Conservation (phyloP, 2,888 invertebrate species). For the Thymelicus sylvestris region DNA sequence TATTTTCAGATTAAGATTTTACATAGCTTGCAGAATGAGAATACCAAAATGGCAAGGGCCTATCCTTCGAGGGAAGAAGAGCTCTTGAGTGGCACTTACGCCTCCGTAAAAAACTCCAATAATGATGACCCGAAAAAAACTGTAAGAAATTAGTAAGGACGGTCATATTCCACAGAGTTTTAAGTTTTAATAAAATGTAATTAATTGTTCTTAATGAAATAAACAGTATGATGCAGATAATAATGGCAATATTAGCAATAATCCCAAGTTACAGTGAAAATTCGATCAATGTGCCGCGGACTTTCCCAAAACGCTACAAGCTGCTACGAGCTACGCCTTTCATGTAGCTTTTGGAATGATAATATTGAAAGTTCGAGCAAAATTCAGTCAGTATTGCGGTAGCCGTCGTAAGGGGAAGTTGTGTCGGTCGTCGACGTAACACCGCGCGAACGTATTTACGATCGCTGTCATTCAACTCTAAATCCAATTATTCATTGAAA, state of each 20-base stretch:
- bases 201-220: too few relatives aligned
- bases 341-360: constrained; percentile 27
- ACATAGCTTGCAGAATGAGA: too few relatives aligned
- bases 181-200: too few relatives aligned
- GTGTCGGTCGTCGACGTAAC: constrained; percentile 48
- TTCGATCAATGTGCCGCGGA: constrained; percentile 60
- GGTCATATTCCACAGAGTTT: too few relatives aligned
- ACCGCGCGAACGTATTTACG: constrained; percentile 61
- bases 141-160: too few relatives aligned
- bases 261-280: constrained; percentile 49
- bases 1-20: too few relatives aligned
- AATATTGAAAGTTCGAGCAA: constrained; percentile 24
- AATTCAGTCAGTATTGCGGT: constrained; percentile 62
- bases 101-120: too few relatives aligned
- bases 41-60: too few relatives aligned
- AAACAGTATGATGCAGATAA: too few relatives aligned
- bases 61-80: too few relatives aligned
- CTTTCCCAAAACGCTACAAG: constrained; percentile 63
- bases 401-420: constrained; percentile 50
- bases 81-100: too few relatives aligned
- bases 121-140: too few relatives aligned
- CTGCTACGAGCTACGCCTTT: constrained; percentile 47
- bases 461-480: constrained; percentile 64
- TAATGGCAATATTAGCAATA: constrained; percentile 6
- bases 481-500: constrained; percentile 69